Evolutionary conservation across 1,140 invertebrate species (phyloP).

Genomic region (Aphelinus atriplicis): DNA sequence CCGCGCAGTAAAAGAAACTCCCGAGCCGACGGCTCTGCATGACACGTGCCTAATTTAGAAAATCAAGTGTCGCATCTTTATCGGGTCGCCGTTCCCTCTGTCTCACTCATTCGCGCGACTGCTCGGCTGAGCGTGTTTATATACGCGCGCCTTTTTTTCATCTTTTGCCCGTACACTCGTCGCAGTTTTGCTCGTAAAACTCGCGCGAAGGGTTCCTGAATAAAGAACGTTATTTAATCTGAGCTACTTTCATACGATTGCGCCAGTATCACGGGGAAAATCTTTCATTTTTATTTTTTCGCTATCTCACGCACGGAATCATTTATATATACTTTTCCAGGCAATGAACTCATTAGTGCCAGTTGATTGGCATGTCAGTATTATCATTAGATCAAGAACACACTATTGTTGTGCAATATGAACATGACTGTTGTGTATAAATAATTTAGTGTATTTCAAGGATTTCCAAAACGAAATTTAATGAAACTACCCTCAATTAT

Average conservation of each 20-base stretch:
- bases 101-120: not conserved
- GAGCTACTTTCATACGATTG: slow-evolving; percentile 4
- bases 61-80: slow-evolving; percentile 48
- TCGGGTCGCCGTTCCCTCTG: slow-evolving; percentile 17
- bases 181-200: slow-evolving; percentile 34
- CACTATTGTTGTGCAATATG: no score
- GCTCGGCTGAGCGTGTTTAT: slow-evolving; percentile 14
- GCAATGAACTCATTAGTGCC: no score
- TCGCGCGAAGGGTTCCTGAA: slow-evolving; percentile 20
- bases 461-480: no score
- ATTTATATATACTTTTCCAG: not conserved
- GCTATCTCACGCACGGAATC: not conserved
- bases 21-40: slow-evolving; percentile 43
- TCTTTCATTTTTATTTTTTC: slow-evolving; percentile 2
- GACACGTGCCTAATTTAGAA: slow-evolving; percentile 52
- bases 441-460: no score
- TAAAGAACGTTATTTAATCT: slow-evolving; percentile 36
- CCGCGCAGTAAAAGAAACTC: slow-evolving; percentile 39
- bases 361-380: no score
- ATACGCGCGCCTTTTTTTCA: slow-evolving; percentile 2
- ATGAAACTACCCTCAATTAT: no score
- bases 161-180: slow-evolving; percentile 14
- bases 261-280: not conserved
- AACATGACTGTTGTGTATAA: no score
- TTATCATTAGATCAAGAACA: no score